Evolutionary conservation across 2,888 invertebrate genomes (phyloP).

Genomic region (Netelia fuscicornis): DNA sequence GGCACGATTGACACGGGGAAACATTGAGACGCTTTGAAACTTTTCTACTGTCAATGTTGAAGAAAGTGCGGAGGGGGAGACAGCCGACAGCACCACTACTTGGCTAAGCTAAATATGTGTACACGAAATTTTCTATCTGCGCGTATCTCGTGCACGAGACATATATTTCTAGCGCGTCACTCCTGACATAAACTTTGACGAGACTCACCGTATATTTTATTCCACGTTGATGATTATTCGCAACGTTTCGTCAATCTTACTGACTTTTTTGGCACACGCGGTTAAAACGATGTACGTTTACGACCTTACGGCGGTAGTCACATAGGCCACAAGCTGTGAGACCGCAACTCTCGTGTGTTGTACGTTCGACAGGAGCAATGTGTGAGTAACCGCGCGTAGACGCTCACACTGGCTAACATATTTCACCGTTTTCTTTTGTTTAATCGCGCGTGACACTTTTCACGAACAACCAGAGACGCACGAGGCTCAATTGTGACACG

Average conservation of each 20-base stretch:
- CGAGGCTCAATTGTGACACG: conserved; percentile 5
- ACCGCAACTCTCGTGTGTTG: background rate
- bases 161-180: background rate
- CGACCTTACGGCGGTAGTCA: background rate
- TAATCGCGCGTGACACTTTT: conserved; percentile 76
- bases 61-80: background rate
- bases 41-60: background rate
- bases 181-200: conserved; percentile 29
- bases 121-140: background rate
- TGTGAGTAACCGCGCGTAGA: conserved; percentile 68
- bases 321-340: background rate
- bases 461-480: conserved; percentile 13
- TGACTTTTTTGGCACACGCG: background rate
- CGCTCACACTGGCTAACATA: conserved; percentile 76
- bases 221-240: conserved; percentile 3
- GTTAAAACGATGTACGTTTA: background rate
- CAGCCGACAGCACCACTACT: background rate
- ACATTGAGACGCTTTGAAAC: background rate
- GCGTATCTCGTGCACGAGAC: background rate
- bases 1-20: background rate
- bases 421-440: conserved; percentile 67
- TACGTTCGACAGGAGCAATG: background rate
- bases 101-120: background rate
- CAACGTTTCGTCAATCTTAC: background rate
- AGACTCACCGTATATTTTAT: conserved; percentile 20